Evolutionary conservation across 2,113 vertebrate genomes (phyloP).

Genomic region (Myanophis thanlyinensis): DNA sequence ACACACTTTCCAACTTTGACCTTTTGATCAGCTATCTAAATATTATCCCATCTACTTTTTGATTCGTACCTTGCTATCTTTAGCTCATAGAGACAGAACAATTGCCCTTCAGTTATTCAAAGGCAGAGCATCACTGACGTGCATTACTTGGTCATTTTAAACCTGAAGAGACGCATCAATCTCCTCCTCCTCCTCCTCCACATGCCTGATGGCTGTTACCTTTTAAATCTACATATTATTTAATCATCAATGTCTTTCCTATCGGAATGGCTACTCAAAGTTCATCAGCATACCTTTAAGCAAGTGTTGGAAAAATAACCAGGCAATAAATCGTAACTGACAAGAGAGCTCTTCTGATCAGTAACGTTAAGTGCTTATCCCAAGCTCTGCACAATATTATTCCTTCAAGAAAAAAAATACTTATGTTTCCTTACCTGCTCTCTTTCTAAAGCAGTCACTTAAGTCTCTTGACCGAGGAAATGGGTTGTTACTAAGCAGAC

Average conservation of each 20-base stretch:
- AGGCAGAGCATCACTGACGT: constrained; percentile 22
- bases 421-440: constrained; percentile 60
- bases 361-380: neutral
- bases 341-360: constrained; percentile 15
- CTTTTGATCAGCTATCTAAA: neutral
- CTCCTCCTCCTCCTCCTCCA: no score
- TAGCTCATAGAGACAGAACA: neutral
- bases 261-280: constrained; percentile 7
- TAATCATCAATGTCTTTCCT: constrained; percentile 1
- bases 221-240: constrained; percentile 11
- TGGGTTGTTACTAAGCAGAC: constrained; percentile 17
- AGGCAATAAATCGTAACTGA: constrained; percentile 29
- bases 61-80: neutral
- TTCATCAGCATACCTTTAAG: constrained; percentile 30
- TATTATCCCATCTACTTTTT: neutral
- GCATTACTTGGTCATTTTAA: constrained; percentile 43
- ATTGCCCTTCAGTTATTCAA: constrained; percentile 12
- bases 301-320: constrained; percentile 3
- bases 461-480: constrained; percentile 17
- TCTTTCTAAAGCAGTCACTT: constrained; percentile 49
- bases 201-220: neutral
- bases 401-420: neutral
- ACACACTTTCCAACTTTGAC: neutral
- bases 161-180: neutral
- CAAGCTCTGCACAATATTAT: neutral